Evolutionary conservation across 2,888 invertebrate species (phyloP), one percentile per base, ranked within the genome.

Genomic region (Acanthosepion esculentum): DNA sequence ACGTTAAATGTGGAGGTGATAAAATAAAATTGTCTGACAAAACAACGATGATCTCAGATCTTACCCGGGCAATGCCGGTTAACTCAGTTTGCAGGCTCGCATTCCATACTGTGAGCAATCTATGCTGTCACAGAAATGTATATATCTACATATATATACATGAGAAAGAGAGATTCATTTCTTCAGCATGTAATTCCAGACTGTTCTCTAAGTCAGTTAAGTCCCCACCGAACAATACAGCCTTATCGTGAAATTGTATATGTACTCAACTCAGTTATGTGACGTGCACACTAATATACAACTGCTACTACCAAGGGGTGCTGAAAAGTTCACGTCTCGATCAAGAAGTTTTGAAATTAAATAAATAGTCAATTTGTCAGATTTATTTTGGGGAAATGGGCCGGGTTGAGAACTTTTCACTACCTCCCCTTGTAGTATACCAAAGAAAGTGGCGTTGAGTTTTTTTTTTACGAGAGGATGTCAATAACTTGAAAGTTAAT

Each of bases 171-270:
- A 15, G n/a, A 7, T 59, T 59, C 23, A 23, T 59, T 59, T 59
- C 59, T 59, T 59, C n/a, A 78, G 78, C 78, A n/a, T 78, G 78
- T 78, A 78, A 78, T 78, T 78, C 78, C 78, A 78, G 78, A 78
- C 78, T 78, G 78, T 78, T 78, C 78, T 78, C 78, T 78, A 78
- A 78, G 78, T 78, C 78, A 78, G 78, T 78, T 15, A 78, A 78
- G 78, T 33, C n/a, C 78, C 78, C n/a, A n/a, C 78, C 78, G n/a
- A 78, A 78, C 78, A 78, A 78, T 78, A n/a, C 78, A 78, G 78
- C n/a, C 78, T 78, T 78, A 78, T 78, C 78, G 78, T 78, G 78
- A 78, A 78, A 78, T 33, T 33, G 33, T 33, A 78, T 78, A 78
- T 78, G 78, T 78, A 78, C 78, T 78, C 78, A n/a, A 78, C n/a